phyloP scores from a whole-genome alignment of 1,140 invertebrate genomes.

The Solenopsis fugax region DNA sequence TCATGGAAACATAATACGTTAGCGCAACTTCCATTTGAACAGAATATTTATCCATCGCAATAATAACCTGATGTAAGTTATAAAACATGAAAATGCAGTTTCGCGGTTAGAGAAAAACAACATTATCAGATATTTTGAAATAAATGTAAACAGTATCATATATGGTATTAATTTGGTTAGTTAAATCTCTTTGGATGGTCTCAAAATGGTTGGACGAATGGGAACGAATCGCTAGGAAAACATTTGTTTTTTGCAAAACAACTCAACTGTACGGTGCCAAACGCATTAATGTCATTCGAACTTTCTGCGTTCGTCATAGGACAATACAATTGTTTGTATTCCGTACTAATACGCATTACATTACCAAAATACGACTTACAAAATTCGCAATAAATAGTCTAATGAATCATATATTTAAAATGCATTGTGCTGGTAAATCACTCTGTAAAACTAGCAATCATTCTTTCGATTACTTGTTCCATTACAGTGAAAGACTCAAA shows the following conservation, averaged over 20 bases:
- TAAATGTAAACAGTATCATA: constrained; percentile 4
- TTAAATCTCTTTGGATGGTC: constrained; percentile 26
- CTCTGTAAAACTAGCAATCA: neutral
- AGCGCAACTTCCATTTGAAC: neutral
- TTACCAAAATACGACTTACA: constrained; percentile 13
- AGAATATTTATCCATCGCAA: constrained; percentile 9
- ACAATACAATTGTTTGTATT: constrained; percentile 37
- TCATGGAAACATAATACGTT: constrained; percentile 7
- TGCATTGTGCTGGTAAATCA: neutral
- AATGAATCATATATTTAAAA: neutral
- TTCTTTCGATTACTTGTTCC: neutral
- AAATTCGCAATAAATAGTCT: neutral
- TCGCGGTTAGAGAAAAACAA: neutral
- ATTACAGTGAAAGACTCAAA: neutral
- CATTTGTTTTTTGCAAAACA: constrained; percentile 42
- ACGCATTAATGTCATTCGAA: constrained; percentile 32
- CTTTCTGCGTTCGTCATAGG: neutral
- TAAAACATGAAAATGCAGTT: neutral
- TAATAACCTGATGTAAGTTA: neutral
- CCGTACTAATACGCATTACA: constrained; percentile 25
- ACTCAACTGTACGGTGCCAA: constrained; percentile 7
- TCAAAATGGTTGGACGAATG: constrained; percentile 1
- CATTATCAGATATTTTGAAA: constrained; percentile 14
- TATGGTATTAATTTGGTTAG: neutral
- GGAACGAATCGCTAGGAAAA: constrained; percentile 32